Evolutionary conservation across 2,888 invertebrate genomes (phyloP).

Genomic region (Ectemnius cavifrons): DNA sequence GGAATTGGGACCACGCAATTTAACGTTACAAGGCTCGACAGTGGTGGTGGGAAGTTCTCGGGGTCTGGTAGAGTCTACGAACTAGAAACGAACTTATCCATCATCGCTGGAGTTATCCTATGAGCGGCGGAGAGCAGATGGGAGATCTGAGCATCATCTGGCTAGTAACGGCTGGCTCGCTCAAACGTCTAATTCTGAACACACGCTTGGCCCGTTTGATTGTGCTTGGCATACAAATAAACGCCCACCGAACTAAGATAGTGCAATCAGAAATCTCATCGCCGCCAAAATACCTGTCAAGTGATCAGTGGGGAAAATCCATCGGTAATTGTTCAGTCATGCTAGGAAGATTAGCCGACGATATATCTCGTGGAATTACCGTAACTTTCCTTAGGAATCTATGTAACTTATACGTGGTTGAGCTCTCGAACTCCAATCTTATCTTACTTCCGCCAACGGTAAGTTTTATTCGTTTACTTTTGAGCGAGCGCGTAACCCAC

Average conservation of each 20-base stretch:
- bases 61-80: neutral
- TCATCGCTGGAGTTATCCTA: slow-evolving; percentile 15
- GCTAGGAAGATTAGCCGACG: too few species aligned
- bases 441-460: slow-evolving; percentile 33
- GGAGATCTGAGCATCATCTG: neutral
- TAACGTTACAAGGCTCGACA: too few species aligned
- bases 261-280: too few species aligned
- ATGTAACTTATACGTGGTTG: slow-evolving; percentile 8
- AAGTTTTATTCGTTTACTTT: slow-evolving; percentile 6
- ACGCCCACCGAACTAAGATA: too few species aligned
- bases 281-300: too few species aligned
- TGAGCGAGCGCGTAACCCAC: slow-evolving; percentile 10
- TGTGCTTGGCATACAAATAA: neutral
- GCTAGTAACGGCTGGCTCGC: slow-evolving; percentile 9
- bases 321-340: too few species aligned
- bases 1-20: too few species aligned
- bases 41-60: slow-evolving; percentile 1
- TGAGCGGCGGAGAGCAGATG: slow-evolving; percentile 8
- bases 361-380: slow-evolving; percentile 1
- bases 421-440: slow-evolving; percentile 31
- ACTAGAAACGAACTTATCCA: slow-evolving; percentile 16
- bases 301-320: too few species aligned
- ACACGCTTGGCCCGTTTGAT: slow-evolving; percentile 1
- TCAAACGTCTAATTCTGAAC: slow-evolving; percentile 6
- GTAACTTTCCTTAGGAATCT: slow-evolving; percentile 2